A percentile compares a stretch with the other conserved stretches of the same genome.
Conservation (phyloP, 2,113 vertebrate genomes). For the Elephas maximus region DNA sequence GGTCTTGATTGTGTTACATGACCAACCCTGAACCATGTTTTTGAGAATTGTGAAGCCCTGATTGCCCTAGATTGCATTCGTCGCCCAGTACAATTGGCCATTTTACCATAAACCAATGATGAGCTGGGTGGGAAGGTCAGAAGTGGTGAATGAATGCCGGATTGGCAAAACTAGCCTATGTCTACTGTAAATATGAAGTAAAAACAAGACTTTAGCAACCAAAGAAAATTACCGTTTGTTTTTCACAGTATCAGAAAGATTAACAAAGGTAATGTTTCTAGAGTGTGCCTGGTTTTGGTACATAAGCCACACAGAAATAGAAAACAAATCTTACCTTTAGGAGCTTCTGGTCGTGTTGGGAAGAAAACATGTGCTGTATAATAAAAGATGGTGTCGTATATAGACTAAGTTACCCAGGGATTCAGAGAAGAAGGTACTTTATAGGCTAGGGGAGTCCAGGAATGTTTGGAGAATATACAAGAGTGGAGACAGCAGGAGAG, state of each 20-base stretch:
- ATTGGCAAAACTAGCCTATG: background rate
- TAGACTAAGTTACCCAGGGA: background rate
- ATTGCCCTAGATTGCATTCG: background rate
- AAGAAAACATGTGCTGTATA: slow-evolving; percentile 26
- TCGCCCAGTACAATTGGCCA: background rate
- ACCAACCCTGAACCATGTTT: background rate
- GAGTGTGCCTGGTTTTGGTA: background rate
- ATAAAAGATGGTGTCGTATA: background rate
- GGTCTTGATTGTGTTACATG: background rate
- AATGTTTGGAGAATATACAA: background rate
- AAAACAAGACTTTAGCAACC: slow-evolving; percentile 4
- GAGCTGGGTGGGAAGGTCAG: background rate
- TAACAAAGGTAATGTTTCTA: background rate
- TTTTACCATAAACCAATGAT: background rate
- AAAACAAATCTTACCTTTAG: slow-evolving; percentile 9
- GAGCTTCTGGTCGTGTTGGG: background rate
- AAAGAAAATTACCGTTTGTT: slow-evolving; percentile 9
- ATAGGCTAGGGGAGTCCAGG: background rate
- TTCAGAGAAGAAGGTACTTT: background rate
- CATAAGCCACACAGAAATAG: background rate
- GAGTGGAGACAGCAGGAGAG: background rate
- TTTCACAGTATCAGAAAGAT: slow-evolving; percentile 17
- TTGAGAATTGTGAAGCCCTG: background rate
- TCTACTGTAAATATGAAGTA: slow-evolving; percentile 4
- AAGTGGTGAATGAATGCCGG: background rate